Conservation (phyloP, 2,797 vertebrate genomes). For the Podarcis lilfordi region DNA sequence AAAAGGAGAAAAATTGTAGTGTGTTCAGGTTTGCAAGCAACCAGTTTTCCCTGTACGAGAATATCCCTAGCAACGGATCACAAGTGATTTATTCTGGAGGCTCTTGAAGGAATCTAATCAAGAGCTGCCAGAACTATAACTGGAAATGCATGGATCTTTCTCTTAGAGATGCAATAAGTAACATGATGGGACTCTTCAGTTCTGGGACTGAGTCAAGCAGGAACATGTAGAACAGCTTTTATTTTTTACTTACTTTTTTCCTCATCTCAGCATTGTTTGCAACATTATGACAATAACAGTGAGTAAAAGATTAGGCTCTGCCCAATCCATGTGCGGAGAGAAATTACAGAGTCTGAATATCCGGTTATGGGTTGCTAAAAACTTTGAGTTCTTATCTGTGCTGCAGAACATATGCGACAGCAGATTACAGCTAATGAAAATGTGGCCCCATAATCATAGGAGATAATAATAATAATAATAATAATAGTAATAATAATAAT, state of each 20-base stretch:
- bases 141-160: not conserved
- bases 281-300: not conserved
- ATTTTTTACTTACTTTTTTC: not conserved
- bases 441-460: not conserved
- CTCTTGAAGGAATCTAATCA: not conserved
- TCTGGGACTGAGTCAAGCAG: not conserved
- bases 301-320: not conserved
- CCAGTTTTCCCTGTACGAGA: not conserved
- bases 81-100: not conserved
- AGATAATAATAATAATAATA: too few relatives aligned
- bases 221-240: not conserved
- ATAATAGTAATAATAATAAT: too few relatives aligned
- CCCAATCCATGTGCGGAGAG: not conserved
- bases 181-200: not conserved
- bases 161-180: not conserved
- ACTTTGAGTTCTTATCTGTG: not conserved
- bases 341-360: not conserved
- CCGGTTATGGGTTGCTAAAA: accelerated
- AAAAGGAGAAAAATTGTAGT: not conserved
- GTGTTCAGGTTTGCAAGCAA: not conserved
- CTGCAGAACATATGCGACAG: not conserved
- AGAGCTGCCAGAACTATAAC: not conserved
- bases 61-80: not conserved
- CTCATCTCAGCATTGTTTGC: not conserved
- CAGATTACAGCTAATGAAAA: constrained; percentile 6